phyloP scores from a whole-genome alignment of 2,888 invertebrate species.

The Acanthococcus lagerstroemiae region DNA sequence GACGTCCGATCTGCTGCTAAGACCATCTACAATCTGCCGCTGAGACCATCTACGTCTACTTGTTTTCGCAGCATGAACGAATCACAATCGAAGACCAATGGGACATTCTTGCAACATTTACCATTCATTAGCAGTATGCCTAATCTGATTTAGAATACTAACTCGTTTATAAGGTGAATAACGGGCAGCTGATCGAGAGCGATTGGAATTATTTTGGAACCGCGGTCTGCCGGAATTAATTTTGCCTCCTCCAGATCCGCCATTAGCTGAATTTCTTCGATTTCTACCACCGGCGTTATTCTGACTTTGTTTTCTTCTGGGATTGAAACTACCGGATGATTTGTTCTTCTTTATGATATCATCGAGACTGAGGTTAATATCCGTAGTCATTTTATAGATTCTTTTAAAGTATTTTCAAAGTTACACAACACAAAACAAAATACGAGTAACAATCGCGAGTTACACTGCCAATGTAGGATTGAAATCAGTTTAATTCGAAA shows the following conservation, averaged over 20 bases:
- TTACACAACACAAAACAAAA: no score
- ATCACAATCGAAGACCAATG: no score
- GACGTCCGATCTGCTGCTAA: no score
- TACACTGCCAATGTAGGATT: no score
- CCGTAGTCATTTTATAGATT: slow-evolving; percentile 18
- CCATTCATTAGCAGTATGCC: not conserved
- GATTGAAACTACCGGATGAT: not conserved
- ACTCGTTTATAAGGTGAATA: slow-evolving; percentile 24
- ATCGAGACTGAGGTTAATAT: slow-evolving; percentile 26
- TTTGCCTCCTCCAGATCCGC: slow-evolving; percentile 1
- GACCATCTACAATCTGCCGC: no score
- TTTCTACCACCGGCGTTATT: not conserved
- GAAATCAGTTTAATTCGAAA: no score
- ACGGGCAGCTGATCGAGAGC: slow-evolving; percentile 5
- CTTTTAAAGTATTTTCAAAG: no score
- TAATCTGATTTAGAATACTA: slow-evolving; percentile 11
- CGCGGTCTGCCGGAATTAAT: not conserved
- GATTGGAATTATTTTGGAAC: not conserved
- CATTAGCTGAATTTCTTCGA: not conserved
- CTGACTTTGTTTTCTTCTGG: not conserved
- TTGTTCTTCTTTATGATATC: slow-evolving; percentile 26
- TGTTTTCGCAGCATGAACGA: no score
- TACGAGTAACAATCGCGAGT: no score
- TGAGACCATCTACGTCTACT: no score
- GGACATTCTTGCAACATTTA: no score